A percentile compares a stretch with the other conserved stretches of the same genome.
These are phyloP conservation scores for Lasius platythorax DNA, from an alignment of 2,888 invertebrate species.

Conservation along the genomic window DNA sequence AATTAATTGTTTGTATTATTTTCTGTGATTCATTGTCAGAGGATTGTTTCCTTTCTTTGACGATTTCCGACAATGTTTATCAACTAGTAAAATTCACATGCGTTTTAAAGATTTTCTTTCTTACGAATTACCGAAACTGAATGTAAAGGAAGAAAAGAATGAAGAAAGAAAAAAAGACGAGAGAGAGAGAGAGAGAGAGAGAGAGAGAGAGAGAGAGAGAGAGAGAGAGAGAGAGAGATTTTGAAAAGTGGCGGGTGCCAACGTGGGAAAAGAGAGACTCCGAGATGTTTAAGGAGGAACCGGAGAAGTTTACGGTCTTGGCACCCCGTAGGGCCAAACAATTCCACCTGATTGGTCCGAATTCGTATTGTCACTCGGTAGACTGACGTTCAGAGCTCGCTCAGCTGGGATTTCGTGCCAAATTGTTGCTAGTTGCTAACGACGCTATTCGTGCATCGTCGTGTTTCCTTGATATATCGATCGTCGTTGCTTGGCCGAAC, in stretches of 20 bases:
- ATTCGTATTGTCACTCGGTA: conserved; percentile 77
- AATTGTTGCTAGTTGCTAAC: conserved; percentile 71
- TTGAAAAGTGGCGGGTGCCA: conserved; percentile 69
- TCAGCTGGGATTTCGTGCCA: conserved; percentile 72
- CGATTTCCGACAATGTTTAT: conserved; percentile 17
- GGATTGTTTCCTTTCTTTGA: neutral
- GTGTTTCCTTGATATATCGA: conserved; percentile 75
- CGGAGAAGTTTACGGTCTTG: conserved; percentile 60
- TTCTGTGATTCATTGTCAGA: neutral
- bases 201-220: conserved; percentile 26
- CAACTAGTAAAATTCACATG: conserved; percentile 3
- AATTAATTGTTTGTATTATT: neutral
- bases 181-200: conserved; percentile 14
- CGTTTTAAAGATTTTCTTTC: neutral
- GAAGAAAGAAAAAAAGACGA: conserved; percentile 31
- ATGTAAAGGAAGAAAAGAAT: conserved; percentile 26
- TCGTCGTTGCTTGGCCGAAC: conserved; percentile 55
- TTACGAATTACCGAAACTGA: neutral
- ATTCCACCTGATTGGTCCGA: conserved; percentile 85
- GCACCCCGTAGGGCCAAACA: conserved; percentile 82
- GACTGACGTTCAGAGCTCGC: conserved; percentile 70
- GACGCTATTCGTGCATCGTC: conserved; percentile 75
- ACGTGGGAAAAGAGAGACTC: conserved; percentile 79
- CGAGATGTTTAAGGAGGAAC: conserved; percentile 64
- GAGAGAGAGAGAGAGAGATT: conserved; percentile 23